phyloP scores from a whole-genome alignment of 1,140 invertebrate species.

The Holotrichia oblita region DNA sequence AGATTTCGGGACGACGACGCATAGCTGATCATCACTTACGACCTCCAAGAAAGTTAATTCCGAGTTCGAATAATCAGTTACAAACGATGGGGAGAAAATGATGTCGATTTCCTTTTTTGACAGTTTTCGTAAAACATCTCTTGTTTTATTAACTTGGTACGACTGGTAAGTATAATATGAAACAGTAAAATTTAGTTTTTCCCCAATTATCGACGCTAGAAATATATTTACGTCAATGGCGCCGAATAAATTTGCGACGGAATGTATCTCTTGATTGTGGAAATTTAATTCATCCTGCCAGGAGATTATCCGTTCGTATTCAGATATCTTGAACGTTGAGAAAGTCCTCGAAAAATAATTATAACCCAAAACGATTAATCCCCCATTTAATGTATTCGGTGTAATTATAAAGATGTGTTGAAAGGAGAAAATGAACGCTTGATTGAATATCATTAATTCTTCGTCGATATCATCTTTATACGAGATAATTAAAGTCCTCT shows the following conservation, averaged over 20 bases:
- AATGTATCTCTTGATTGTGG: background rate
- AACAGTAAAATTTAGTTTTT: background rate
- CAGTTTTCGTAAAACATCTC: background rate
- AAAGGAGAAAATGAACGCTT: background rate
- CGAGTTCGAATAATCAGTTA: background rate
- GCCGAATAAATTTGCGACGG: background rate
- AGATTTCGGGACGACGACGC: slow-evolving; percentile 10
- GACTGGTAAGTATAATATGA: background rate
- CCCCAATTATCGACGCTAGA: background rate
- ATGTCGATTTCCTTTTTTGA: background rate
- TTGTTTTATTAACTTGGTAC: background rate
- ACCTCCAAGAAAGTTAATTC: background rate
- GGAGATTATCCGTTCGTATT: background rate
- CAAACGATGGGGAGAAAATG: background rate
- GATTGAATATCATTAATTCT: background rate
- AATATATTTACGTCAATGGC: background rate
- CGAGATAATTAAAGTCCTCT: background rate
- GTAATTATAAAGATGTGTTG: background rate
- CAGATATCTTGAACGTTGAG: background rate
- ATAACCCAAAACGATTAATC: background rate
- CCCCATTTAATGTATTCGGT: too few relatives aligned
- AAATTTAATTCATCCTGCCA: background rate
- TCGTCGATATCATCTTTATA: background rate
- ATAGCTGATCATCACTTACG: background rate
- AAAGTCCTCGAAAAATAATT: background rate